Evolutionary conservation across 2,888 invertebrate species (phyloP).

Genomic region (Molorchus minor): DNA sequence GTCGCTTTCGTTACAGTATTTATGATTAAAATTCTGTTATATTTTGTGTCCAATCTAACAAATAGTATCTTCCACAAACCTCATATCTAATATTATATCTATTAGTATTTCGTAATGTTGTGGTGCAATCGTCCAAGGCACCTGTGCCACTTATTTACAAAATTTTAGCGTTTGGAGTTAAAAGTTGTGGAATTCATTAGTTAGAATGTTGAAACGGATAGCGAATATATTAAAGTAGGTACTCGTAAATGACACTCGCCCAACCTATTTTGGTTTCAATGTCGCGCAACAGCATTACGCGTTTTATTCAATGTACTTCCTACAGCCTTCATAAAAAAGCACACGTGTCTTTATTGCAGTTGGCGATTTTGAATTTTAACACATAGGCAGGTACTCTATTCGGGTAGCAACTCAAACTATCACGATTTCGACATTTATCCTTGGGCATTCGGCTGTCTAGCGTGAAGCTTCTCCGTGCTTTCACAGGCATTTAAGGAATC

Average conservation of each 20-base stretch:
- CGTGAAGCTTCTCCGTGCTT: too few relatives aligned
- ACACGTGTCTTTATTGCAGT: neutral
- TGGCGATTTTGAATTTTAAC: neutral
- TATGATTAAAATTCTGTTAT: too few relatives aligned
- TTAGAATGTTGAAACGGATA: neutral
- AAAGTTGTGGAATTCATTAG: neutral
- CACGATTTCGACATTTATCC: too few relatives aligned
- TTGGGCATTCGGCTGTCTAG: too few relatives aligned
- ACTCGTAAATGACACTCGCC: neutral
- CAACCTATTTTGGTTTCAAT: neutral
- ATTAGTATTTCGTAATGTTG: neutral
- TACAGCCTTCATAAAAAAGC: neutral
- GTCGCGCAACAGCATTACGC: neutral
- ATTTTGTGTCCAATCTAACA: too few relatives aligned
- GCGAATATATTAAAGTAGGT: neutral
- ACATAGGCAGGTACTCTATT: too few relatives aligned
- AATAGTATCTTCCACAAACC: too few relatives aligned
- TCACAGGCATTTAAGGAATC: too few relatives aligned
- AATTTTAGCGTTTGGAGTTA: neutral
- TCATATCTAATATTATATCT: too few relatives aligned
- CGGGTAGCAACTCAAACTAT: too few relatives aligned
- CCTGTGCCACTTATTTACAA: neutral
- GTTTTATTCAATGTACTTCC: neutral
- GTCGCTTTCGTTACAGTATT: too few relatives aligned
- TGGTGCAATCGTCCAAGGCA: neutral